Evolutionary conservation across 2,888 invertebrate species (phyloP).

Genomic region (Capitulum mitella): DNA sequence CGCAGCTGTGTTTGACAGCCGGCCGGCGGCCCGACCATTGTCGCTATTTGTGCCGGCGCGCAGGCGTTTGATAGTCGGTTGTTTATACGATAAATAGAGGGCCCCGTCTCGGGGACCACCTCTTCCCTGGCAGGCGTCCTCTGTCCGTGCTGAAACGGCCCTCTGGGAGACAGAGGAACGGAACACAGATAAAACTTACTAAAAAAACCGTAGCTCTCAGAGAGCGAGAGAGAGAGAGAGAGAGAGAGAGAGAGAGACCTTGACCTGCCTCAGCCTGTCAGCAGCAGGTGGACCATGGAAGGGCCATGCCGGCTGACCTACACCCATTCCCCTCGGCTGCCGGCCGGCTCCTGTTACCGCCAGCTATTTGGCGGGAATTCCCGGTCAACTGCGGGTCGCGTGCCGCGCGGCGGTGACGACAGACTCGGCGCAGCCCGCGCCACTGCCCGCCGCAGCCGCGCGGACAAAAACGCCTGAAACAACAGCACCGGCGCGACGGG

Average conservation of each 20-base stretch:
- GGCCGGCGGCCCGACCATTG: not conserved
- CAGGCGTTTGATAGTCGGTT: not conserved
- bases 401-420: not conserved
- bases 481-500: not conserved
- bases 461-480: not conserved
- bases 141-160: no score
- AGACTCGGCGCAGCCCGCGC: not conserved
- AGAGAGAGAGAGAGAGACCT: not conserved
- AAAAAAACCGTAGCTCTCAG: no score
- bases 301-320: not conserved
- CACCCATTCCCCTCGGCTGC: not conserved
- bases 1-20: not conserved
- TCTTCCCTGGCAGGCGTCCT: no score
- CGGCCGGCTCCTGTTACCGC: not conserved
- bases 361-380: constrained; percentile 17
- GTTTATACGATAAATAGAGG: not conserved
- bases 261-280: not conserved
- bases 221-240: no score
- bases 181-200: no score
- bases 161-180: no score
- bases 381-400: not conserved
- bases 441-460: not conserved
- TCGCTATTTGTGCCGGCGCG: not conserved
- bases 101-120: not conserved
- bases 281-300: not conserved